A percentile compares a stretch with the other conserved stretches of the same genome.
Evolutionary conservation across 2,888 invertebrate species (phyloP).

Genomic region (Fragum whitleyi): DNA sequence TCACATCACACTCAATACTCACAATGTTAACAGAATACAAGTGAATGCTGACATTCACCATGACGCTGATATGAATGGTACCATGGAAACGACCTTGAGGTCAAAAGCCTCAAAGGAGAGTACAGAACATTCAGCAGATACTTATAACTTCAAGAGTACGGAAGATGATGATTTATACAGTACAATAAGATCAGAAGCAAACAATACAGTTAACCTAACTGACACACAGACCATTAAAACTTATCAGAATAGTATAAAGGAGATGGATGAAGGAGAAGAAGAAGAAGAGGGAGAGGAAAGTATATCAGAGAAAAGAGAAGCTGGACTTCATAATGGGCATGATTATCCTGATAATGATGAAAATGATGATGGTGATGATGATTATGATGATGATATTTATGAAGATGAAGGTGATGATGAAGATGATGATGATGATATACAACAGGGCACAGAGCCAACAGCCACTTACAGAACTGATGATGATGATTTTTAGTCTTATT

Average conservation of each 20-base stretch:
- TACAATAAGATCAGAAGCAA: slow-evolving; percentile 68
- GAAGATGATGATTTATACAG: slow-evolving; percentile 70
- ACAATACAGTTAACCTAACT: slow-evolving; percentile 63
- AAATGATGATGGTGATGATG: slow-evolving; percentile 39
- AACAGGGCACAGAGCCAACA: slow-evolving; percentile 50
- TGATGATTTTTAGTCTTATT: slow-evolving; percentile 48
- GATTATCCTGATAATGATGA: slow-evolving; percentile 9
- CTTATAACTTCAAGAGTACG: slow-evolving; percentile 68
- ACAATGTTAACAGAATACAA: background rate
- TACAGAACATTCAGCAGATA: slow-evolving; percentile 64
- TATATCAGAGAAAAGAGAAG: background rate
- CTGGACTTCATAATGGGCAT: background rate
- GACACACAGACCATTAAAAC: slow-evolving; percentile 72
- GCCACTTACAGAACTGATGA: slow-evolving; percentile 64
- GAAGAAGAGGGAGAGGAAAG: slow-evolving; percentile 43
- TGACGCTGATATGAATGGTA: slow-evolving; percentile 44
- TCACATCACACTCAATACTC: background rate
- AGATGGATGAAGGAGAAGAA: slow-evolving; percentile 60
- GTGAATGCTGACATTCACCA: slow-evolving; percentile 22
- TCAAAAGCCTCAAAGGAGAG: slow-evolving; percentile 59
- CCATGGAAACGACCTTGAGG: slow-evolving; percentile 53
- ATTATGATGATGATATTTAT: slow-evolving; percentile 48
- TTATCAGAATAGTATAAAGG: slow-evolving; percentile 73
- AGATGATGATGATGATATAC: slow-evolving; percentile 58
- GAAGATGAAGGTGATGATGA: slow-evolving; percentile 56